Conservation (phyloP, 2,113 vertebrate species). For the Romanogobio albipinnatus region DNA sequence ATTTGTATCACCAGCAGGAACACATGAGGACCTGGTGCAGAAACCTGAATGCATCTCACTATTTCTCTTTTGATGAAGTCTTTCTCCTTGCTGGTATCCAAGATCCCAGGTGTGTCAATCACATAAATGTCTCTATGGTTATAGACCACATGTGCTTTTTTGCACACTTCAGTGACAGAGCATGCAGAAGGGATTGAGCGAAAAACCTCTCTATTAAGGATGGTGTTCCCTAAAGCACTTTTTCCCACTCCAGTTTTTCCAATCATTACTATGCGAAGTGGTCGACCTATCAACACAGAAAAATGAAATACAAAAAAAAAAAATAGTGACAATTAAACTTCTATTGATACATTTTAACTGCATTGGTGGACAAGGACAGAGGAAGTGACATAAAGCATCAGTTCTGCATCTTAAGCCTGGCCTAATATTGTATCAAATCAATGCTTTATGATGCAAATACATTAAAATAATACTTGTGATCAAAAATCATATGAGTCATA, state of each 20-base stretch:
- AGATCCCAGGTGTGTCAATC: slow-evolving; percentile 50
- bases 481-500: background rate
- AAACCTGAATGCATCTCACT: slow-evolving; percentile 37
- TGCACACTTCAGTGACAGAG: background rate
- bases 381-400: background rate
- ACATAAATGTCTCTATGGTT: slow-evolving; percentile 27
- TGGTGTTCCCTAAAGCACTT: slow-evolving; percentile 51
- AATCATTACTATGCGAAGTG: slow-evolving; percentile 44
- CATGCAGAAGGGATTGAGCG: background rate
- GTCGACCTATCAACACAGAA: background rate
- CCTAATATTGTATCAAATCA: background rate
- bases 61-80: slow-evolving; percentile 39
- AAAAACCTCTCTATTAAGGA: slow-evolving; percentile 18
- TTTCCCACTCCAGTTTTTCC: slow-evolving; percentile 51
- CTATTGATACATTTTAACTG: background rate
- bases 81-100: slow-evolving; percentile 24
- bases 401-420: background rate
- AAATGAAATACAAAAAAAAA: background rate
- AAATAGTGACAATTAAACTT: background rate
- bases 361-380: background rate
- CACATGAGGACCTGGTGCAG: slow-evolving; percentile 52
- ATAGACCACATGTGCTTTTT: background rate
- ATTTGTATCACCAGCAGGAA: slow-evolving; percentile 54
- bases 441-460: background rate
- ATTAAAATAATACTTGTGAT: background rate